Conservation (phyloP, 2,797 vertebrate genomes). For the Dallia pectoralis region DNA sequence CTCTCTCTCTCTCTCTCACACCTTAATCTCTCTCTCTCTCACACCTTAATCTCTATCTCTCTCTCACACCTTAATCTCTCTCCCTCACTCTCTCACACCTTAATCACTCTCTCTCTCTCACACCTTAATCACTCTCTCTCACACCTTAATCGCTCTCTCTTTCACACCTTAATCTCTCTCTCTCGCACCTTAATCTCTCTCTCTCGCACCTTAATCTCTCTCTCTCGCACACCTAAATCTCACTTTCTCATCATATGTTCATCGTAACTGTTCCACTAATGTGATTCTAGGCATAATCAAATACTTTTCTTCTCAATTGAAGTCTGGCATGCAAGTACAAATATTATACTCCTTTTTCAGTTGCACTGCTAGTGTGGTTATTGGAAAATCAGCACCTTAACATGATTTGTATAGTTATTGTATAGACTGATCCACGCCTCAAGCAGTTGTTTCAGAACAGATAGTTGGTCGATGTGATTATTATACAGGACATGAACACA, state of each 20-base stretch:
- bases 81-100: neutral
- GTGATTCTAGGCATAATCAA: too few relatives aligned
- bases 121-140: neutral
- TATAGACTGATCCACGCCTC: neutral
- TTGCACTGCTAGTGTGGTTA: neutral
- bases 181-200: too few relatives aligned
- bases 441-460: too few relatives aligned
- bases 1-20: too few relatives aligned
- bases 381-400: neutral
- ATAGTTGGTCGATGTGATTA: too few relatives aligned
- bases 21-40: too few relatives aligned
- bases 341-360: too few relatives aligned
- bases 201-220: neutral
- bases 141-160: too few relatives aligned
- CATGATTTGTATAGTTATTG: neutral
- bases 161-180: too few relatives aligned
- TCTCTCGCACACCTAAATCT: neutral
- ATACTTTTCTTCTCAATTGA: neutral
- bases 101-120: neutral
- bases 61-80: neutral
- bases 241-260: too few relatives aligned
- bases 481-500: too few relatives aligned
- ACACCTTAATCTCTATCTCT: conserved; percentile 18
- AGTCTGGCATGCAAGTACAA: neutral
- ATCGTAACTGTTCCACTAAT: too few relatives aligned